phyloP scores from a whole-genome alignment of 2,797 vertebrate species.

The Molossus molossus region DNA sequence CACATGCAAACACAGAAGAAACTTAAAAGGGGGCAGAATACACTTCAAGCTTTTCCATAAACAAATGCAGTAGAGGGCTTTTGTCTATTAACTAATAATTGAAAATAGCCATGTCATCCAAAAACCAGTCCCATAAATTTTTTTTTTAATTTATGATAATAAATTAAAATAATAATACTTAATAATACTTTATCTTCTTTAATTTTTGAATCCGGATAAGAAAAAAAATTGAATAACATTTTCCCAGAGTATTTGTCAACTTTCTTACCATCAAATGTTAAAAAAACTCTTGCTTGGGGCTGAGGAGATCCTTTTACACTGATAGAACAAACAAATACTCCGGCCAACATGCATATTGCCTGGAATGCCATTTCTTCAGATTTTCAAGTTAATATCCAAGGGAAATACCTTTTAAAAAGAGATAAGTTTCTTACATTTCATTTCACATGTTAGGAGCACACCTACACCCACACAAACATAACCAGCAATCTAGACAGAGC shows the following conservation, averaged over 20 bases:
- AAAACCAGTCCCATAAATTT: background rate
- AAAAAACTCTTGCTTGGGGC: constrained; percentile 91
- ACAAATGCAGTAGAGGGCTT: background rate
- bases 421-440: constrained; percentile 75
- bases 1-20: background rate
- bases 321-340: constrained; percentile 88
- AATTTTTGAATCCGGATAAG: constrained; percentile 38
- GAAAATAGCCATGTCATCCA: background rate
- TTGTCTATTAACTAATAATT: background rate
- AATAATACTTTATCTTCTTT: constrained; percentile 38
- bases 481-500: background rate
- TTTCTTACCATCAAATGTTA: constrained; percentile 92
- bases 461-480: background rate
- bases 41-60: constrained; percentile 8
- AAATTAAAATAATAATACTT: background rate
- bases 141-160: background rate
- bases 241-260: constrained; percentile 82
- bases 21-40: background rate
- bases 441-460: constrained; percentile 13
- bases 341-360: constrained; percentile 86
- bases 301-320: constrained; percentile 89
- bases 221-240: constrained; percentile 83
- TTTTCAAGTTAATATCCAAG: constrained; percentile 86
- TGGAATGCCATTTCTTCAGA: constrained; percentile 89
- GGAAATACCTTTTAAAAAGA: constrained; percentile 87